Evolutionary conservation across 2,113 vertebrate species (phyloP), one percentile per base, ranked within the genome.

Genomic region (Eubucco bourcierii): DNA sequence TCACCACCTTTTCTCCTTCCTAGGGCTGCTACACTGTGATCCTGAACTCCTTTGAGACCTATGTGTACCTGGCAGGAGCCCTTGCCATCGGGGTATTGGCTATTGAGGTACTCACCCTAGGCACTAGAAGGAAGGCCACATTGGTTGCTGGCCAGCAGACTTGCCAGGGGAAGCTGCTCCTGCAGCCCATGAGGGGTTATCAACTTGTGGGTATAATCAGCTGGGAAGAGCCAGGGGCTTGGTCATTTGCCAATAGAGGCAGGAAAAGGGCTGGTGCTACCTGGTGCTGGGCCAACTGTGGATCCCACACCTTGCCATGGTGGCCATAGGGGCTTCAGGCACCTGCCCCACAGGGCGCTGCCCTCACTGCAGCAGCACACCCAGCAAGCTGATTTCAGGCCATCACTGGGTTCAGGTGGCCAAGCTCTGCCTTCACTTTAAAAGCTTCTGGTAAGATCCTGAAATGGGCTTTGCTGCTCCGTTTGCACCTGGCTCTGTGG

Each of bases 1-100:
- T 95, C 80, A 75, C 56, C 20, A 4, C 0, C 2, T 20, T 90
- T 55, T 68, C 10, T 92, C 37, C 94, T 52, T 79, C 50, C 33
- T 94, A 99, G 99, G 99, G 99, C 68, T 99, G 99, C 81, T 99
- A 99, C 97, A 98, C 98, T 0, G 98, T 98, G 33, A 98, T 99
- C 94, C 98, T 99, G 76, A 98, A 98, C 28, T 97, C 98, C 95
- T 98, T 99, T 12, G 98, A 99, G 96, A 98, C 98, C 0, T 99
- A 99, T 4, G 99, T 99, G 90, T 99, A 99, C 97, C 97, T 98
- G 58, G 98, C 99, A 1, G 99, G 99, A 94, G 99, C 98, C 24
- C 97, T 99, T 13, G 98, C 98, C 96, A 99, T 99, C 2, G 98
- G 98, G 7, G 98, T 99, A 73, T 61, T 99, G 96, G 98, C 98